phyloP scores from a whole-genome alignment of 2,797 vertebrate species.

The Microchirus variegatus region DNA sequence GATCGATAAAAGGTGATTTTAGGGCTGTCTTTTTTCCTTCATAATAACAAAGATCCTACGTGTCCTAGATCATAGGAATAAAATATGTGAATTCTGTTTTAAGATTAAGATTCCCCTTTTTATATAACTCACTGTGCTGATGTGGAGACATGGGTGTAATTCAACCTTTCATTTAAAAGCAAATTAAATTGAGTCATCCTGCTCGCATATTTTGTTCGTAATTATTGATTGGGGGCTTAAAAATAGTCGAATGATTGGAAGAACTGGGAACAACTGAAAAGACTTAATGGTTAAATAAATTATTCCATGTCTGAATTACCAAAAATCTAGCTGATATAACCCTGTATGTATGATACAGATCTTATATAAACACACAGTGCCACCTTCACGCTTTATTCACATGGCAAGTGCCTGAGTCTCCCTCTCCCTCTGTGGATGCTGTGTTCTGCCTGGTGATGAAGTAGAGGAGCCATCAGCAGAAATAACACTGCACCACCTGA shows the following conservation, averaged over 20 bases:
- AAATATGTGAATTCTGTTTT: conserved; percentile 57
- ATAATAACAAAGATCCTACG: conserved; percentile 50
- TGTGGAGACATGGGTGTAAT: conserved; percentile 31
- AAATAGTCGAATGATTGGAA: conserved; percentile 15
- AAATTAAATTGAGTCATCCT: conserved; percentile 24
- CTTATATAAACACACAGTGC: conserved; percentile 15
- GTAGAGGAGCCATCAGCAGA: conserved; percentile 76
- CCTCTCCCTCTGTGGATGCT: conserved; percentile 34
- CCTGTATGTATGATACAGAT: conserved; percentile 12
- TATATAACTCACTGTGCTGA: conserved; percentile 25
- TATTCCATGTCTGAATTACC: not conserved
- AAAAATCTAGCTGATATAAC: conserved; percentile 11
- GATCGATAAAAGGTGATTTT: conserved; percentile 49
- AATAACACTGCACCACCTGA: conserved; percentile 82
- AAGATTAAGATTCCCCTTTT: conserved; percentile 46
- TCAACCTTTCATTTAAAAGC: conserved; percentile 27
- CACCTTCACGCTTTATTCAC: conserved; percentile 26
- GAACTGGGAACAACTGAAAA: not conserved
- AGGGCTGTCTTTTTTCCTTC: conserved; percentile 36
- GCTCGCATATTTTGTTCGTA: not conserved
- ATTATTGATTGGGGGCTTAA: conserved; percentile 13
- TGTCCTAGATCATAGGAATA: conserved; percentile 56
- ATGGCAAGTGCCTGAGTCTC: conserved; percentile 8
- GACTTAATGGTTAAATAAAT: not conserved
- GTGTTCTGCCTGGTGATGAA: conserved; percentile 68